Conservation (phyloP, 2,797 vertebrate species). For the Syncerus caffer region DNA sequence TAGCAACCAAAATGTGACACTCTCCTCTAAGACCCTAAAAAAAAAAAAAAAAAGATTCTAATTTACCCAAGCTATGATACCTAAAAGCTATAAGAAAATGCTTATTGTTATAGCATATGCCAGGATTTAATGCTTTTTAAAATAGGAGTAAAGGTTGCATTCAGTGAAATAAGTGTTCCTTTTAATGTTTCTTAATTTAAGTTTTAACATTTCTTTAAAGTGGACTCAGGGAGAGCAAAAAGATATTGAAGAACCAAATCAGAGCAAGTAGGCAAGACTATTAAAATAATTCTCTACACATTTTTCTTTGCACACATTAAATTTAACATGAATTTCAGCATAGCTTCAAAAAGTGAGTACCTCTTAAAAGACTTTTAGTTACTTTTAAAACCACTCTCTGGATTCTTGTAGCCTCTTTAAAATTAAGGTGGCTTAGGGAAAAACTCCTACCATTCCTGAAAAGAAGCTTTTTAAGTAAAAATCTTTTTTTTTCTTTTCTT, state of each 20-base stretch:
- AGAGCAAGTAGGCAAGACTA: not conserved
- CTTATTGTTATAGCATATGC: not conserved
- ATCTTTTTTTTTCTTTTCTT: conserved; percentile 61
- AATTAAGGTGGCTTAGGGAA: conserved; percentile 54
- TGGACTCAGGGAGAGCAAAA: conserved; percentile 4
- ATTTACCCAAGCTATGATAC: not conserved
- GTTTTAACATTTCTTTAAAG: conserved; percentile 32
- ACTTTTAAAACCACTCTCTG: conserved; percentile 51
- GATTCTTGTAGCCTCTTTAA: conserved; percentile 60
- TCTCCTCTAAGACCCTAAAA: not conserved
- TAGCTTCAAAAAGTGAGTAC: conserved; percentile 50
- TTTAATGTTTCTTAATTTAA: conserved; percentile 31
- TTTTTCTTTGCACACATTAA: conserved; percentile 51
- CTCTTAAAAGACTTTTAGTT: conserved; percentile 61
- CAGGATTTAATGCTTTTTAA: not conserved
- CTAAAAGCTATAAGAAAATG: not conserved
- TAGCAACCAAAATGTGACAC: not conserved
- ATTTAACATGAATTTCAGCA: conserved; percentile 50
- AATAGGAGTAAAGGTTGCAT: not conserved
- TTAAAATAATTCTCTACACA: conserved; percentile 42
- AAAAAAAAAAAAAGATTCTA: not conserved
- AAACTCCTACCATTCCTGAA: conserved; percentile 52
- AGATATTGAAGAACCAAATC: not conserved
- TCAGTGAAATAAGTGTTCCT: not conserved
- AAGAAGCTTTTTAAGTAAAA: conserved; percentile 70